Evolutionary conservation across 2,888 invertebrate genomes (phyloP), one percentile per base, ranked within the genome.

Genomic region (Hololepta plana): DNA sequence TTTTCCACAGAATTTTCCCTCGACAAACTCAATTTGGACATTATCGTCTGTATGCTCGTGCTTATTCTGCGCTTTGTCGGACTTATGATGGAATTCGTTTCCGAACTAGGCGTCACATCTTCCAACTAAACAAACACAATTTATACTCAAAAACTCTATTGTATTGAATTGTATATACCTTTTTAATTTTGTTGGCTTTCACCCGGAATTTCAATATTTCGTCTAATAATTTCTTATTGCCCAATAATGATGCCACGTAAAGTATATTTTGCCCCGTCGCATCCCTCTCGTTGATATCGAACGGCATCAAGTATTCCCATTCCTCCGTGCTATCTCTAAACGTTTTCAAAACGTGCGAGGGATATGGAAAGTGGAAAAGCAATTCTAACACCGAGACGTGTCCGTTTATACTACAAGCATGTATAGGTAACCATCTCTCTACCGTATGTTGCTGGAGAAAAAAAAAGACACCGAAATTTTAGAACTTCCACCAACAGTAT

Each of bases 271-370:
- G 88, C 0, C 85, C 87, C 14, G 81, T 80, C 3, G 79, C 82
- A 55, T 90, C 90, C 37, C 76, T 69, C 22, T 79, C 73, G 56
- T 96, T 96, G 24, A 93, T 67, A 55, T 95, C 91, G 49, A 91
- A 88, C n/a, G 90, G 74, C 51, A 81, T 67, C 12, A 67, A 64
- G 59, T 85, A 95, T 49, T 84, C 81, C 66, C 73, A 80, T 28
- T 72, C 66, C 10, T 76, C 76, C 2, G 67, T 61, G 16, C 63
- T 57, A 46, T 84, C 82, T 29, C 74, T 72, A 42, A 63, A 74
- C 42, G 65, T 67, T 33, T 65, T 61, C 43, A 72, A 55, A 26
- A 75, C 50, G 39, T 67, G 56, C 15, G 69, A 62, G 0, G 91
- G 87, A 57, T 93, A 95, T 0, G 73, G 64, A 49, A 74, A 81